Evolutionary conservation across 2,797 vertebrate species (phyloP).

Genomic region (Micropoecilia bifurca): DNA sequence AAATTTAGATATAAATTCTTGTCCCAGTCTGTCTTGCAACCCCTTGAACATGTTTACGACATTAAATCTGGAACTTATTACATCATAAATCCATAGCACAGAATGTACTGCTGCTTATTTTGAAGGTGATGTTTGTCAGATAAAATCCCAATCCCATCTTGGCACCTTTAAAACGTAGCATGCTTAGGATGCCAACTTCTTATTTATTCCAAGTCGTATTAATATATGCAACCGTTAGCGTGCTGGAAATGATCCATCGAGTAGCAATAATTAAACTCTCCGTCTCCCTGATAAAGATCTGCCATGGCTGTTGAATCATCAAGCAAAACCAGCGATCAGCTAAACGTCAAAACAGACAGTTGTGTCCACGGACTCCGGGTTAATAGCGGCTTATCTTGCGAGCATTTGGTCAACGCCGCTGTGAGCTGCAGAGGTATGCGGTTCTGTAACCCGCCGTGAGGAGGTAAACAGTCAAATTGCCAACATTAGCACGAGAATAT

Average conservation of each 20-base stretch:
- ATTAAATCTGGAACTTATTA: background rate
- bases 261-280: conserved; percentile 40
- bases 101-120: background rate
- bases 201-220: conserved; percentile 33
- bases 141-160: conserved; percentile 3
- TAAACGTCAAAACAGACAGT: conserved; percentile 26
- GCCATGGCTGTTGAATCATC: conserved; percentile 9
- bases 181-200: conserved; percentile 28
- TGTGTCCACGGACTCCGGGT: background rate
- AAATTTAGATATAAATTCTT: background rate
- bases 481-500: conserved; percentile 51
- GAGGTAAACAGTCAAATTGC: conserved; percentile 50
- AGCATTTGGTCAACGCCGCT: conserved; percentile 9
- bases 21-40: background rate
- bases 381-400: conserved; percentile 9
- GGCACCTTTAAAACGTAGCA: conserved; percentile 8
- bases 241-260: conserved; percentile 44
- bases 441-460: conserved; percentile 3
- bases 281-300: conserved; percentile 28
- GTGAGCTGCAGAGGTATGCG: background rate
- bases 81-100: background rate
- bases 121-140: background rate
- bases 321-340: conserved; percentile 19
- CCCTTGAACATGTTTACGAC: background rate
- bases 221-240: conserved; percentile 35